Conservation (phyloP, 2,888 invertebrate genomes). For the Drosophila prostipennis region DNA sequence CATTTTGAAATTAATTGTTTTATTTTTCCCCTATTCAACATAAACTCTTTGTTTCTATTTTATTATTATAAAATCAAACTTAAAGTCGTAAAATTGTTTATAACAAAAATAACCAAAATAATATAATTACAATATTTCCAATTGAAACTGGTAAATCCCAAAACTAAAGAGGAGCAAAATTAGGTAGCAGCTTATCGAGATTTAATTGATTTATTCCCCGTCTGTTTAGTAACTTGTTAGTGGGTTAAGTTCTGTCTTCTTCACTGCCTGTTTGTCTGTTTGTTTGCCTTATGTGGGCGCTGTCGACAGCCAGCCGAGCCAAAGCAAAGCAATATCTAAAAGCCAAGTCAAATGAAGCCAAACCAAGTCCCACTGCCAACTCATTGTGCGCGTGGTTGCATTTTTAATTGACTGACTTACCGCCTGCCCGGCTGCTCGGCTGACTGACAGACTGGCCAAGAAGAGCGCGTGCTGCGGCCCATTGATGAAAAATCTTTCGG, state of each 20-base stretch:
- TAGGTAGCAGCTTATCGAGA: not conserved
- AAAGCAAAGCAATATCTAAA: conserved; percentile 23
- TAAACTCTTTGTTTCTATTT: no score
- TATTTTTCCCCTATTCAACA: no score
- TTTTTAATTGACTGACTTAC: conserved; percentile 68
- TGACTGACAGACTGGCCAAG: conserved; percentile 19
- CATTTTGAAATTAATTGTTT: no score
- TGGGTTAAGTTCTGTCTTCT: conserved; percentile 61
- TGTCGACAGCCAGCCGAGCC: conserved; percentile 31
- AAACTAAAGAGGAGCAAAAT: not conserved
- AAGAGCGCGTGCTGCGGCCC: conserved; percentile 68
- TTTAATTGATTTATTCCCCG: not conserved
- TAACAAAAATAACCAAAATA: no score
- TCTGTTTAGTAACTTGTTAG: conserved; percentile 5
- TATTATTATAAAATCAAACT: no score
- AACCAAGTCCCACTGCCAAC: conserved; percentile 53
- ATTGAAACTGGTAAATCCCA: not conserved
- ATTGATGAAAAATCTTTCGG: conserved; percentile 68
- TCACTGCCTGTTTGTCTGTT: conserved; percentile 49
- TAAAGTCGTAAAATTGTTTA: no score
- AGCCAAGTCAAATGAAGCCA: conserved; percentile 33
- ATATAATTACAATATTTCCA: no score
- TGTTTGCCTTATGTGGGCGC: conserved; percentile 63
- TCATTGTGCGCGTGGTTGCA: conserved; percentile 75
- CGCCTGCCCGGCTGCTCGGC: conserved; percentile 17